These are phyloP conservation scores for Metallyticus violacea DNA, from an alignment of 2,888 invertebrate species.

Conservation along the genomic window DNA sequence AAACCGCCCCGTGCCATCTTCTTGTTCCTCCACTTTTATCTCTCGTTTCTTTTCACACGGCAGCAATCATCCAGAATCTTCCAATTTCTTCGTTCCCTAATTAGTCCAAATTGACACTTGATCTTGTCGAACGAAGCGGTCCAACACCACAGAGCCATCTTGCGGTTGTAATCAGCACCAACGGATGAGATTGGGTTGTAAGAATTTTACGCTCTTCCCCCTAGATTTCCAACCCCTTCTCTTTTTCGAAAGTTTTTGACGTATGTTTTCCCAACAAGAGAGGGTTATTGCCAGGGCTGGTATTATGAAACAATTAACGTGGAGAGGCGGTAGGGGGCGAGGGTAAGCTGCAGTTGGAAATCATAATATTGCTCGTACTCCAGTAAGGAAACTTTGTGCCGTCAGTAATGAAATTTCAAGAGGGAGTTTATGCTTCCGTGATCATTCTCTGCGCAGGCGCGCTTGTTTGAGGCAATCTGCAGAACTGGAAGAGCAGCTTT, in stretches of 20 bases:
- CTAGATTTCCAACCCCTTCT: background rate
- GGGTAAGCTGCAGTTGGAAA: background rate
- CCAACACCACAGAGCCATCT: background rate
- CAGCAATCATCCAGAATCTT: conserved; percentile 30
- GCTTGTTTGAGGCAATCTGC: background rate
- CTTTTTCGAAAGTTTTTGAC: conserved; percentile 7
- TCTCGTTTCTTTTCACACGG: background rate
- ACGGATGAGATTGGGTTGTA: background rate
- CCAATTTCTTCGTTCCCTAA: conserved; percentile 29
- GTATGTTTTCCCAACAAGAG: conserved; percentile 16
- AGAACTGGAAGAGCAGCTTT: background rate
- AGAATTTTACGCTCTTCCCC: background rate
- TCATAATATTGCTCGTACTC: background rate
- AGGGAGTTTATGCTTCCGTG: background rate
- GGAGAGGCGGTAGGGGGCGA: background rate
- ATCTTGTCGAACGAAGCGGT: no score
- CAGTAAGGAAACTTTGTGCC: background rate
- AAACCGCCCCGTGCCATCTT: background rate
- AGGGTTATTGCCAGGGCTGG: conserved; percentile 18
- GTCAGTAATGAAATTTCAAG: background rate
- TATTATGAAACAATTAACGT: conserved; percentile 3
- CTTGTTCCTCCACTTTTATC: background rate
- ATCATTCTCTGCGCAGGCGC: background rate
- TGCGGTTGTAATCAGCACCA: background rate
- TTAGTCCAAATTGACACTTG: conserved; percentile 33